Evolutionary conservation across 2,888 invertebrate species (phyloP).

Genomic region (Liodrosophila aerea): DNA sequence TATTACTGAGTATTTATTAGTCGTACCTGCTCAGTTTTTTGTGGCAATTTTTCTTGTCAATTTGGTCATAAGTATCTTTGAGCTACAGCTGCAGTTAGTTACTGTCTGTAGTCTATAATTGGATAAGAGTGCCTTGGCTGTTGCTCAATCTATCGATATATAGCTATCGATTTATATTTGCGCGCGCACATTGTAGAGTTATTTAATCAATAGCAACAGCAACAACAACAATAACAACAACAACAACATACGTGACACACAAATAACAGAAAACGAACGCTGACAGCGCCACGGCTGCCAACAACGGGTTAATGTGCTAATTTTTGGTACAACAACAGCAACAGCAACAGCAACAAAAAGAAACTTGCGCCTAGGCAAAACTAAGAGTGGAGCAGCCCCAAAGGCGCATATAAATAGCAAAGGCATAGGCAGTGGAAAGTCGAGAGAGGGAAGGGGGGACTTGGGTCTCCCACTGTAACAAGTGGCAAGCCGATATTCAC

Average conservation of each 20-base stretch:
- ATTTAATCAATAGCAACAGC: constrained; percentile 68
- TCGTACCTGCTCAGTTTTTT: not conserved
- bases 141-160: constrained; percentile 34
- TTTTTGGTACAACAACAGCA: constrained; percentile 39
- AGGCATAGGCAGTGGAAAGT: not conserved
- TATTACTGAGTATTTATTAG: constrained; percentile 6
- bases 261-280: constrained; percentile 19
- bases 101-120: constrained; percentile 52
- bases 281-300: constrained; percentile 32
- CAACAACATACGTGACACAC: constrained; percentile 50
- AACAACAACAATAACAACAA: too few species aligned
- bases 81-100: constrained; percentile 13
- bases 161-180: constrained; percentile 49
- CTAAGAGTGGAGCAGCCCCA: constrained; percentile 4
- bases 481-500: constrained; percentile 52
- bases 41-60: constrained; percentile 5
- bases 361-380: too few species aligned
- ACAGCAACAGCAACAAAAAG: constrained; percentile 23
- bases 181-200: constrained; percentile 40
- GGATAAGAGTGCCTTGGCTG: constrained; percentile 44
- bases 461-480: too few species aligned
- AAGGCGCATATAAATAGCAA: constrained; percentile 40
- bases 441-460: not conserved
- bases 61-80: constrained; percentile 12
- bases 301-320: constrained; percentile 75